phyloP scores from a whole-genome alignment of 2,888 invertebrate genomes.

The Eupithecia subfuscata region DNA sequence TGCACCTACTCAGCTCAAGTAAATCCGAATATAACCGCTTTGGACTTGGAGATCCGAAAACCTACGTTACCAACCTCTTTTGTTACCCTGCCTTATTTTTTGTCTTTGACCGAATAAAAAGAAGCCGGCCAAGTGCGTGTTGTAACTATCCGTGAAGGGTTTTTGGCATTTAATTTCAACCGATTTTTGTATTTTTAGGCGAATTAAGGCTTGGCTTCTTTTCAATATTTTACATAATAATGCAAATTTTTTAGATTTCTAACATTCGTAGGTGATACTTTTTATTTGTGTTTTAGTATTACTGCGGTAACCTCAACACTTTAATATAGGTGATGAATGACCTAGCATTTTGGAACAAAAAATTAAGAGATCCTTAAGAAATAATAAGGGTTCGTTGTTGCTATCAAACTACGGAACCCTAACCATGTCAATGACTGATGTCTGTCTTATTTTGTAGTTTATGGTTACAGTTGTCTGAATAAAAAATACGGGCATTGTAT shows the following conservation, averaged over 20 bases:
- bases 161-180: not conserved
- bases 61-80: not conserved
- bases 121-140: not conserved
- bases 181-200: not conserved
- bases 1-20: too few relatives aligned
- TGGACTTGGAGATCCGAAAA: not conserved
- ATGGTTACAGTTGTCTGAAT: not conserved
- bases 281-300: not conserved
- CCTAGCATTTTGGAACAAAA: not conserved
- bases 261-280: not conserved
- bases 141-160: not conserved
- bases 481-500: not conserved
- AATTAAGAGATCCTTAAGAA: not conserved
- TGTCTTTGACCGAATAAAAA: not conserved
- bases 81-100: not conserved
- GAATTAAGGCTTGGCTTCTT: not conserved
- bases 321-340: not conserved
- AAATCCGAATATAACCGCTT: not conserved
- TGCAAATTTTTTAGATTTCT: not conserved
- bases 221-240: not conserved
- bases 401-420: not conserved
- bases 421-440: not conserved
- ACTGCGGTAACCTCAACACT: not conserved
- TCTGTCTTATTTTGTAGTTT: not conserved
- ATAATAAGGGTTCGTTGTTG: not conserved